Base-by-base conservation (phyloP, 2,797 vertebrate genomes). In the Aldrovandia affinis region DNA sequence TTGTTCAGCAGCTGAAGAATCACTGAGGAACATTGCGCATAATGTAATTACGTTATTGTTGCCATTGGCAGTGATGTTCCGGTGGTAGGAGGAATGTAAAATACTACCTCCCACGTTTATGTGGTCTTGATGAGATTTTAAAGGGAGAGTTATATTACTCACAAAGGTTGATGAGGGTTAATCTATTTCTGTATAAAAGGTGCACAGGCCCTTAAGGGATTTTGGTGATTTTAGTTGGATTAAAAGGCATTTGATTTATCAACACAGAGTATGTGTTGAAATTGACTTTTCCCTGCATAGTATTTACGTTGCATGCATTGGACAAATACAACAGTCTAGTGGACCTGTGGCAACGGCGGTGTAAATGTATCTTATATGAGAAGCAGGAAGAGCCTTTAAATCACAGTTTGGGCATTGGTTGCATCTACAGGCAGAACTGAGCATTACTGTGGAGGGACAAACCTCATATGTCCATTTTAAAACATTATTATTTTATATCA, bases 21-120 rank as follows among this genome's bases (percentile, higher is more conserved):
- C 33, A n/a, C 4, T 33, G 44, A 79, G 14, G 14, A 30, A 25
- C 0, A 88, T 61, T 0, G 55, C n/a, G 39, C 89, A 86, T 87
- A 87, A 92, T 87, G 85, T 77, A 83, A 83, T 77, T 84, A 87
- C 86, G 82, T 85, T 82, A 84, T 81, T 2, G 82, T 75, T 89
- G 65, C 59, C 78, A 85, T 91, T 86, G 86, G 83, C 89, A 85
- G 70, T 81, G 86, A 89, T 86, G 86, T 88, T 86, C 83, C 39
- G 54, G 65, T 79, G 81, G 84, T 83, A 80, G 2, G 82, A 47
- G 86, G 86, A 89, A 90, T 88, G 86, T 87, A 88, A 84, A 89
- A 88, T 82, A 79, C 81, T 85, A 83, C 68, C 87, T 86, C 88
- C 83, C 81, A 75, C 68, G 65, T 86, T 80, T 15, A 81, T 82